A percentile compares a stretch with the other conserved stretches of the same genome.
Conservation (phyloP, 2,113 vertebrate species). For the Phrynosoma platyrhinos region DNA sequence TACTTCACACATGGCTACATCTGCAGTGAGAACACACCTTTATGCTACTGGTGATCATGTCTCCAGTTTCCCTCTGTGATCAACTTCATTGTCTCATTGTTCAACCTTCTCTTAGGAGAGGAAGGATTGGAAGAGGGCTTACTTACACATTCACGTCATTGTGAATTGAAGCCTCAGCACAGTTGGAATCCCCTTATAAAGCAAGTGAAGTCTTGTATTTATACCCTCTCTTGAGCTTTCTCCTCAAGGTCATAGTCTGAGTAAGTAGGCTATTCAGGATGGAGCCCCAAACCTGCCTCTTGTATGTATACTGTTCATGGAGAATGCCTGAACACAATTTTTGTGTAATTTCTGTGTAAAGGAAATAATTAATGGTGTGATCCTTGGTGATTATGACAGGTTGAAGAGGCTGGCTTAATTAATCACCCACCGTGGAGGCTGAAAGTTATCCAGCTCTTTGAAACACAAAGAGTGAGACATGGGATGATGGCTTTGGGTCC, state of each 20-base stretch:
- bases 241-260: too few relatives aligned
- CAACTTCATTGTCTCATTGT: not conserved
- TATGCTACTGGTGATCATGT: not conserved
- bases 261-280: too few relatives aligned
- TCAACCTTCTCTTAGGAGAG: not conserved
- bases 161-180: not conserved
- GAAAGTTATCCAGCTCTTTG: conserved; percentile 95
- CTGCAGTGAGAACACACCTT: not conserved
- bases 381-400: conserved; percentile 75
- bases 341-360: not conserved
- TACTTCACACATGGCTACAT: not conserved
- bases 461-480: conserved; percentile 92
- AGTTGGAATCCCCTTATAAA: not conserved
- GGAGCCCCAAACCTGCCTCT: not conserved
- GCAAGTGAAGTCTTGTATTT: not conserved
- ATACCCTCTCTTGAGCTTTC: too few relatives aligned
- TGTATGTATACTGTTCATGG: not conserved
- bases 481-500: conserved; percentile 96
- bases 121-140: not conserved
- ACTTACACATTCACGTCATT: not conserved
- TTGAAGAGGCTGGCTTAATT: conserved; percentile 89
- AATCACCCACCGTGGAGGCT: conserved; percentile 94
- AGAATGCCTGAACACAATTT: not conserved
- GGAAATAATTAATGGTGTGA: not conserved
- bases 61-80: not conserved